phyloP scores from a whole-genome alignment of 2,113 vertebrate genomes.

The Tenebrosternarchus preto region DNA sequence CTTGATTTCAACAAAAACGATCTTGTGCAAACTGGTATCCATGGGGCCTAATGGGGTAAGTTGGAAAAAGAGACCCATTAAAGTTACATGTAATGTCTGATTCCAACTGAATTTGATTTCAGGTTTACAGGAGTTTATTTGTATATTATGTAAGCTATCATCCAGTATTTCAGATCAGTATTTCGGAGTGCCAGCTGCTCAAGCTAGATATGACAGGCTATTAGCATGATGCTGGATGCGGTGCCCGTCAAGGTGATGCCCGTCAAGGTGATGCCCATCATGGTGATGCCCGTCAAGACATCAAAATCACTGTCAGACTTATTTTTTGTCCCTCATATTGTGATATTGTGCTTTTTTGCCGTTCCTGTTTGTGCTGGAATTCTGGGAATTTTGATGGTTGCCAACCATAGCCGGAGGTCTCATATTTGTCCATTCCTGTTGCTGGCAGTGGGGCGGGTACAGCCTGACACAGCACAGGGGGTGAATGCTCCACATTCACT shows the following conservation, averaged over 20 bases:
- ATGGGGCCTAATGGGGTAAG: neutral
- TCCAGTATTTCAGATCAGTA: too few relatives aligned
- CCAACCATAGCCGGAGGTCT: neutral
- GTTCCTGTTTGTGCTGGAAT: neutral
- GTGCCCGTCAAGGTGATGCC: neutral
- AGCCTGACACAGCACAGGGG: neutral
- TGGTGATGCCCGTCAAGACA: too few relatives aligned
- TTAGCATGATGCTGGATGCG: neutral
- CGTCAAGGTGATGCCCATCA: too few relatives aligned
- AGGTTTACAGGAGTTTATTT: too few relatives aligned
- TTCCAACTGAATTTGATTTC: too few relatives aligned
- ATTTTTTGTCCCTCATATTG: neutral
- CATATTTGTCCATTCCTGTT: neutral
- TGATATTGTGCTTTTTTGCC: neutral
- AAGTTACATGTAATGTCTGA: too few relatives aligned
- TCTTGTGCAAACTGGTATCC: too few relatives aligned
- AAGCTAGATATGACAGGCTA: neutral
- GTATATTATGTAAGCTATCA: too few relatives aligned
- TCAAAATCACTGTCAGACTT: neutral
- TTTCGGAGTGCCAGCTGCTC: too few relatives aligned
- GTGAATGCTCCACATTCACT: neutral
- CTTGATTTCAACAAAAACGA: neutral
- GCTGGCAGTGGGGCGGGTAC: too few relatives aligned
- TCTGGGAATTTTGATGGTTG: neutral
- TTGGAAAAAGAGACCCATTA: too few relatives aligned